Evolutionary conservation across 2,797 vertebrate genomes (phyloP).

Genomic region (Micrastur ruficollis): DNA sequence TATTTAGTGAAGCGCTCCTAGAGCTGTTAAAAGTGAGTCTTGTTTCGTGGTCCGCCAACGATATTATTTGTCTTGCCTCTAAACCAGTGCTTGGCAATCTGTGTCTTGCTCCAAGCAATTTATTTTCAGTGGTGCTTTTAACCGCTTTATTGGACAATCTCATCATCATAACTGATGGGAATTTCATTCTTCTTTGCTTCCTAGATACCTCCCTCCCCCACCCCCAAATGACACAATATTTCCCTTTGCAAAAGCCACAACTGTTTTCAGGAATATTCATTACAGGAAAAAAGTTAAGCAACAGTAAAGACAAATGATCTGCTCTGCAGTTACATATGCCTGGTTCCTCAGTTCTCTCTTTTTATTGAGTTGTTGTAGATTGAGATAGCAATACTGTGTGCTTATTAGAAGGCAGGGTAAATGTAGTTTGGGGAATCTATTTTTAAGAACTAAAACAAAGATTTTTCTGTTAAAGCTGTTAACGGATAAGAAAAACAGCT

Average conservation of each 20-base stretch:
- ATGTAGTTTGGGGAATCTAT: neutral
- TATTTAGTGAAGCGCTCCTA: neutral
- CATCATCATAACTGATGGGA: constrained; percentile 34
- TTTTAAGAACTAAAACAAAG: neutral
- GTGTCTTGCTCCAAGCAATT: constrained; percentile 39
- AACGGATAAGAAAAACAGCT: neutral
- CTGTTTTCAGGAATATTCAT: constrained; percentile 43
- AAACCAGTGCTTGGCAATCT: constrained; percentile 18
- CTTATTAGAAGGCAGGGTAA: neutral
- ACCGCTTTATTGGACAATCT: constrained; percentile 43
- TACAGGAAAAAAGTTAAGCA: neutral
- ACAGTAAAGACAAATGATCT: neutral
- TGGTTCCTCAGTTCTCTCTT: neutral
- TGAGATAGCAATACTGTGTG: neutral
- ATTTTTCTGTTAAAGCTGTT: neutral
- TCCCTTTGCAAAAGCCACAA: neutral
- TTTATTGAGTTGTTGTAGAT: neutral
- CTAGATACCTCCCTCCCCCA: neutral
- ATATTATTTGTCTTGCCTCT: constrained; percentile 35
- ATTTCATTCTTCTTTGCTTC: neutral
- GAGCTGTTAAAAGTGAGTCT: constrained; percentile 4
- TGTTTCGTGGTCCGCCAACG: constrained; percentile 5
- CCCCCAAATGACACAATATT: neutral
- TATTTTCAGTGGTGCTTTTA: constrained; percentile 27
- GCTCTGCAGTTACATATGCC: neutral